phyloP scores from a whole-genome alignment of 2,797 vertebrate genomes.

The Eurystomus glaucurus region DNA sequence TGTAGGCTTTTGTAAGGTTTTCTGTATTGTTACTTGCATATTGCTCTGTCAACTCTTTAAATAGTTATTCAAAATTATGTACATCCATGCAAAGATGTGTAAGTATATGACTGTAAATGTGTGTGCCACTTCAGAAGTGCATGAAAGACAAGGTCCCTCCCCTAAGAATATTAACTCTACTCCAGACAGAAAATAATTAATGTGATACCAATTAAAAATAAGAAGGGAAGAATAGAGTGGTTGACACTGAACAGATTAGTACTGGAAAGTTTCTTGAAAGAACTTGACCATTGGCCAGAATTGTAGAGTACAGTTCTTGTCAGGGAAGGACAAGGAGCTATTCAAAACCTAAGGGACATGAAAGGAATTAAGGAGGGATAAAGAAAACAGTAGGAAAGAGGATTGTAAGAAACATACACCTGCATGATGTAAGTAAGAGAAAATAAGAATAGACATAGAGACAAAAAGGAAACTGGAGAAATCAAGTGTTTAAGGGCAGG shows the following conservation, averaged over 20 bases:
- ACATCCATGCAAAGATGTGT: neutral
- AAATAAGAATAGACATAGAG: neutral
- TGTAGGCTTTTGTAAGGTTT: neutral
- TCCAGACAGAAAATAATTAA: neutral
- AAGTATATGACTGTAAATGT: neutral
- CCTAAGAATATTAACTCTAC: conserved; percentile 1
- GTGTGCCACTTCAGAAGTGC: neutral
- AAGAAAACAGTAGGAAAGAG: neutral
- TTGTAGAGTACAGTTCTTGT: neutral
- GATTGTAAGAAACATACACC: neutral
- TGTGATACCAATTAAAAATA: conserved; percentile 10
- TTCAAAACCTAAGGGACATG: neutral
- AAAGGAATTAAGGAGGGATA: neutral
- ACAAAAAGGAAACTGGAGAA: neutral
- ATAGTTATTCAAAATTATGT: neutral
- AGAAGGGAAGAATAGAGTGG: neutral
- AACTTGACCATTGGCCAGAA: neutral
- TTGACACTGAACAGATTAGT: neutral
- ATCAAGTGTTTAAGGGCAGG: neutral
- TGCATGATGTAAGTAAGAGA: neutral
- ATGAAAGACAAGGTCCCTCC: neutral
- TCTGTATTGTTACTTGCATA: neutral
- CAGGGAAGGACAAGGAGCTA: neutral
- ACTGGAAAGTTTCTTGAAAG: neutral
- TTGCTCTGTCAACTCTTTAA: neutral